Evolutionary conservation across 2,113 vertebrate species (phyloP).

Genomic region (Ictidomys tridecemlineatus): DNA sequence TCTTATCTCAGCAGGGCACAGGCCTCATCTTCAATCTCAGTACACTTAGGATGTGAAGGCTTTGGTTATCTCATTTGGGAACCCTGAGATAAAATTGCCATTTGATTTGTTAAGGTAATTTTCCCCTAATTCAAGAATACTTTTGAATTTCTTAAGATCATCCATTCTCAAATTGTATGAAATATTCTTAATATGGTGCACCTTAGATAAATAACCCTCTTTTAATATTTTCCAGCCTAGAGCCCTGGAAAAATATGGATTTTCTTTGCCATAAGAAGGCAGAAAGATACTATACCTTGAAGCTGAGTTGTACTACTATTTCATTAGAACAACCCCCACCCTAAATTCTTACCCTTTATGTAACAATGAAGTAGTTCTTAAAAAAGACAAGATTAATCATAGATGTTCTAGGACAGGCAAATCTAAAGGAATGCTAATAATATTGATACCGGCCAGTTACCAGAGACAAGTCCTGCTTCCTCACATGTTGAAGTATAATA

Average conservation of each 20-base stretch:
- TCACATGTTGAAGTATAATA: no score
- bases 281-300: neutral
- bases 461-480: neutral
- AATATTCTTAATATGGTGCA: neutral
- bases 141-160: neutral
- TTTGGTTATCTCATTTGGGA: slow-evolving; percentile 1
- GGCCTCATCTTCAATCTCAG: neutral
- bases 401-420: neutral
- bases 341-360: neutral
- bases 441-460: neutral
- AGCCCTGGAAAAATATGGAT: neutral
- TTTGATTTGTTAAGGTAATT: slow-evolving; percentile 5
- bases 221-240: neutral
- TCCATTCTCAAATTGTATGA: neutral
- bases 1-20: neutral
- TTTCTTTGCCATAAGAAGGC: neutral
- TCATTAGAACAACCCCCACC: neutral
- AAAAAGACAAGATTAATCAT: neutral
- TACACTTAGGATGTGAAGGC: neutral
- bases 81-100: neutral
- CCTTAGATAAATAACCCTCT: neutral
- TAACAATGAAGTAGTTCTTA: neutral
- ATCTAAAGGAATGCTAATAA: neutral
- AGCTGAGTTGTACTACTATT: neutral
- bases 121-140: slow-evolving; percentile 21